A percentile compares a stretch with the other conserved stretches of the same genome.
Evolutionary conservation across 1,140 invertebrate species (phyloP).

Genomic region (Bombus affinis): DNA sequence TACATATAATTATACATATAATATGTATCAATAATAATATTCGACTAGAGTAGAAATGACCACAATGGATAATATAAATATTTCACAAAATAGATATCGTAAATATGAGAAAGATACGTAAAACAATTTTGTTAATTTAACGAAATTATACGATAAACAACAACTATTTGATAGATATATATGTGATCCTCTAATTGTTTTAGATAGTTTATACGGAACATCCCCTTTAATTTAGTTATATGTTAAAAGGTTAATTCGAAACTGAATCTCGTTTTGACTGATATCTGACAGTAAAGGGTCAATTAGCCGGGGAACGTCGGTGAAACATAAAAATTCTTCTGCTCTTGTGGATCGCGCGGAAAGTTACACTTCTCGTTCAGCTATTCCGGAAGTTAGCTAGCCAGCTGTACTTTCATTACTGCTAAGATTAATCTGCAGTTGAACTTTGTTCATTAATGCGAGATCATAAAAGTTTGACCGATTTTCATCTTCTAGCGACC

Average conservation of each 20-base stretch:
- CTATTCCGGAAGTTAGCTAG: constrained; percentile 18
- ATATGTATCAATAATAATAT: too few species aligned
- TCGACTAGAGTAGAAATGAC: too few species aligned
- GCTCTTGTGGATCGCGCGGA: background rate
- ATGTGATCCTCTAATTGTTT: background rate
- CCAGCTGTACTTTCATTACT: constrained; percentile 37
- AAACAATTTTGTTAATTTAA: too few species aligned
- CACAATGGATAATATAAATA: too few species aligned
- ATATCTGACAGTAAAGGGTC: background rate
- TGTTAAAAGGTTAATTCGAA: background rate
- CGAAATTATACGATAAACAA: too few species aligned
- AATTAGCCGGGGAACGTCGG: background rate
- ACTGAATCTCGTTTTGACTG: too few species aligned
- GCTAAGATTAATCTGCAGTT: constrained; percentile 49
- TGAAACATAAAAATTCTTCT: constrained; percentile 6
- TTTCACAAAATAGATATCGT: too few species aligned
- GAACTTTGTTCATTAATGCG: constrained; percentile 55
- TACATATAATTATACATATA: too few species aligned
- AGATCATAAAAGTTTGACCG: constrained; percentile 49
- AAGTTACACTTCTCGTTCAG: constrained; percentile 27
- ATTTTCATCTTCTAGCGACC: constrained; percentile 16
- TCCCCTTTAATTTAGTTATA: background rate
- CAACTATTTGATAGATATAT: too few species aligned
- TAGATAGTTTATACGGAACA: too few species aligned
- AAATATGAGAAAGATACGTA: too few species aligned